A percentile compares a stretch with the other conserved stretches of the same genome.
phyloP scores from a whole-genome alignment of 2,797 vertebrate species.

The Coregonus ussuriensis region DNA sequence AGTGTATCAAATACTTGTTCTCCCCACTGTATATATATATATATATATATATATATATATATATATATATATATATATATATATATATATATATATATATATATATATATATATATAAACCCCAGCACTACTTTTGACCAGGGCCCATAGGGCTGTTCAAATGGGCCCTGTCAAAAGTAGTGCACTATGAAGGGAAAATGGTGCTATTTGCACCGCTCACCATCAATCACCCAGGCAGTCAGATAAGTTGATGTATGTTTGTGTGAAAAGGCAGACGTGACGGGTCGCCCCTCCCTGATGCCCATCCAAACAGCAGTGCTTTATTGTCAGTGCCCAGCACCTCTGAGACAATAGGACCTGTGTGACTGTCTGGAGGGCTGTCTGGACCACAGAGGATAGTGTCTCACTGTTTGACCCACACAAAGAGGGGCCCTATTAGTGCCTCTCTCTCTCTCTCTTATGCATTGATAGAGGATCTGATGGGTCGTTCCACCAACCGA shows the following conservation, averaged over 20 bases:
- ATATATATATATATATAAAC: no score
- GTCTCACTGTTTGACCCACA: background rate
- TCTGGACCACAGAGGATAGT: background rate
- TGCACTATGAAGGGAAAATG: background rate
- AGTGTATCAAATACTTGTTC: no score
- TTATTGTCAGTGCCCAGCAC: background rate
- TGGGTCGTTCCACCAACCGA: no score
- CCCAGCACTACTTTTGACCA: no score
- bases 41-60: no score
- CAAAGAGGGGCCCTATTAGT: no score
- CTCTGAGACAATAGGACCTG: slow-evolving; percentile 18
- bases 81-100: no score
- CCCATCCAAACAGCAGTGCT: background rate
- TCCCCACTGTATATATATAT: no score
- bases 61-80: no score
- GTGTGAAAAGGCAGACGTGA: background rate
- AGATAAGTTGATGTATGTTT: background rate
- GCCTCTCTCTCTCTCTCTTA: background rate
- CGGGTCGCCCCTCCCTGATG: background rate
- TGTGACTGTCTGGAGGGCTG: slow-evolving; percentile 11
- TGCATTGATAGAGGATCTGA: no score
- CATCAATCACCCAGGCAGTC: background rate
- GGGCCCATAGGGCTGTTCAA: no score
- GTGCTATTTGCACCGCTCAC: background rate
- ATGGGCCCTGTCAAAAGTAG: no score